These are phyloP conservation scores for Bovichtus diacanthus DNA, from an alignment of 2,797 vertebrate species.

Conservation along the genomic window DNA sequence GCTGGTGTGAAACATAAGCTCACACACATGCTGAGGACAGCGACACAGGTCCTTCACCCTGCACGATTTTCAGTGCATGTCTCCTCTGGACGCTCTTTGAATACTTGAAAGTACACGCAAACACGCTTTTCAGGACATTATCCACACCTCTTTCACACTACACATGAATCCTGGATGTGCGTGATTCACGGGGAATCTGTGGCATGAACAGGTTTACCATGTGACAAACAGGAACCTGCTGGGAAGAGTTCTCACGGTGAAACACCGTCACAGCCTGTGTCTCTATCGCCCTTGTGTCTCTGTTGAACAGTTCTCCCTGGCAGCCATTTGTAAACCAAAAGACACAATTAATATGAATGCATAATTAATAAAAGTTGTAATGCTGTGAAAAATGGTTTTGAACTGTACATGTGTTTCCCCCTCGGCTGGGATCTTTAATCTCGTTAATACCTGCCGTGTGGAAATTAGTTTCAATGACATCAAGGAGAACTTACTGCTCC, in stretches of 20 bases:
- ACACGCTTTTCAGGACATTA: not conserved
- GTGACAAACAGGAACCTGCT: not conserved
- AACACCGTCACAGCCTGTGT: not conserved
- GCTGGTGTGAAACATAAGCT: slow-evolving; percentile 13
- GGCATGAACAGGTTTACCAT: not conserved
- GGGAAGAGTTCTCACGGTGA: not conserved
- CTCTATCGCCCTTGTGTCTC: not conserved
- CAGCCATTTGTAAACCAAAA: not conserved
- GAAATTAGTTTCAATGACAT: slow-evolving; percentile 10
- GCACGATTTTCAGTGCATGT: not conserved
- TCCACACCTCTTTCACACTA: slow-evolving; percentile 12
- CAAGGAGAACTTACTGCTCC: not conserved
- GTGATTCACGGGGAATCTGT: not conserved
- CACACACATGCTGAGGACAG: not conserved
- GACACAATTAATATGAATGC: not conserved
- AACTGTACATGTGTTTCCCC: not conserved
- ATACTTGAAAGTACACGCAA: slow-evolving; percentile 3
- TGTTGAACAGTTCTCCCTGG: not conserved
- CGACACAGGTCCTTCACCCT: not conserved
- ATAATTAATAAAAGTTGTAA: not conserved
- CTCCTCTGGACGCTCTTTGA: not conserved
- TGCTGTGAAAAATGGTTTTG: not conserved
- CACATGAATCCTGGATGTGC: not conserved
- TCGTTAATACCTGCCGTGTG: not conserved
- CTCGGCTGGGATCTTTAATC: not conserved